Conservation (phyloP, 2,797 vertebrate genomes). For the Sternotherus odoratus region DNA sequence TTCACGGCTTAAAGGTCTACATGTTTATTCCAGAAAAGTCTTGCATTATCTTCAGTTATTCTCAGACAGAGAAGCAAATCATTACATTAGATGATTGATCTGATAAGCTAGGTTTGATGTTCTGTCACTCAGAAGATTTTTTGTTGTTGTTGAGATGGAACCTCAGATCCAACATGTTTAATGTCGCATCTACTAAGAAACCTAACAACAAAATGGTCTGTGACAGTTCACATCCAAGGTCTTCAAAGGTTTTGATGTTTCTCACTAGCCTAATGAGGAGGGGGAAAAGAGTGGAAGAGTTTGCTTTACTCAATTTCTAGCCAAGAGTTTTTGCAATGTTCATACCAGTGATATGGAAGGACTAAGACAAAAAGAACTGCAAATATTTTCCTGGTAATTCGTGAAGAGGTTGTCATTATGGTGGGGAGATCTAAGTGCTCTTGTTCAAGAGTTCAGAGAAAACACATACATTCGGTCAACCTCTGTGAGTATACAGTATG, state of each 20-base stretch:
- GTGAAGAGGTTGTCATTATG: not conserved
- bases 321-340: not conserved
- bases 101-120: not conserved
- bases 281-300: not conserved
- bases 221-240: not conserved
- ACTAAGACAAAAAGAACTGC: not conserved
- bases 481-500: not conserved
- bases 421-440: not conserved
- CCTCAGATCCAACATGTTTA: not conserved
- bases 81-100: not conserved
- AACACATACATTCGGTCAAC: not conserved
- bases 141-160: not conserved
- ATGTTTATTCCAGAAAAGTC: not conserved
- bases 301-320: rapidly evolving
- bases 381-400: not conserved
- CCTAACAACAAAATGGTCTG: not conserved
- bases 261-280: not conserved
- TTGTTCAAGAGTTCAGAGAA: not conserved
- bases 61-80: not conserved
- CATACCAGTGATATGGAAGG: not conserved
- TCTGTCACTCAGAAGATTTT: not conserved
- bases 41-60: not conserved
- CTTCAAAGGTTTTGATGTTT: not conserved
- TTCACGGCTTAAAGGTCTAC: not conserved
- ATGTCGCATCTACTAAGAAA: not conserved